phyloP scores from a whole-genome alignment of 2,113 vertebrate genomes.

The Dicrurus megarhynchus region DNA sequence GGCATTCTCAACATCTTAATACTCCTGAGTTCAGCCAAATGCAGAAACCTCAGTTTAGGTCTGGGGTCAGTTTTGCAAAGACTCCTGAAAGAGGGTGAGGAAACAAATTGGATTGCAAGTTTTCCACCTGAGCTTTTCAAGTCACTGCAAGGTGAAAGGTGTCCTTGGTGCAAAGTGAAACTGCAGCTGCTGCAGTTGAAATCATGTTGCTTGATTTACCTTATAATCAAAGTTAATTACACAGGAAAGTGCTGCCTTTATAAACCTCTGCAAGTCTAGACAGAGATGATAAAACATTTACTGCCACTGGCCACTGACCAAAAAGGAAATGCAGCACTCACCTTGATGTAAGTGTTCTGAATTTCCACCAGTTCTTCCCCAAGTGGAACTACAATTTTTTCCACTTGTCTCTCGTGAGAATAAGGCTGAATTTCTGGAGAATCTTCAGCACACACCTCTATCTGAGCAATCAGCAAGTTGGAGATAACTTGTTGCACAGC shows the following conservation, averaged over 20 bases:
- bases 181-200: not conserved
- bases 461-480: slow-evolving; percentile 89
- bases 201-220: not conserved
- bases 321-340: slow-evolving; percentile 44
- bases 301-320: not conserved
- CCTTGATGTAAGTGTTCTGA: slow-evolving; percentile 84
- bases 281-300: not conserved
- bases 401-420: slow-evolving; percentile 85
- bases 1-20: not conserved
- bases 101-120: not conserved
- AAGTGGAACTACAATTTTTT: slow-evolving; percentile 89
- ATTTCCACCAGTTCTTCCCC: slow-evolving; percentile 80
- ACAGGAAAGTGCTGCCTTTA: fast-evolving
- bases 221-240: not conserved
- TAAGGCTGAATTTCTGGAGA: slow-evolving; percentile 89
- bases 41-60: not conserved
- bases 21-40: not conserved
- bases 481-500: slow-evolving; percentile 95
- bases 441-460: slow-evolving; percentile 90
- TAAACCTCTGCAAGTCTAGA: not conserved
- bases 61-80: not conserved
- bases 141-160: not conserved
- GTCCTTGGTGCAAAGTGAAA: not conserved
- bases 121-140: not conserved
- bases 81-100: not conserved